Base-by-base conservation (phyloP, 1,140 invertebrate species). In the Zaprionus tsacasi region DNA sequence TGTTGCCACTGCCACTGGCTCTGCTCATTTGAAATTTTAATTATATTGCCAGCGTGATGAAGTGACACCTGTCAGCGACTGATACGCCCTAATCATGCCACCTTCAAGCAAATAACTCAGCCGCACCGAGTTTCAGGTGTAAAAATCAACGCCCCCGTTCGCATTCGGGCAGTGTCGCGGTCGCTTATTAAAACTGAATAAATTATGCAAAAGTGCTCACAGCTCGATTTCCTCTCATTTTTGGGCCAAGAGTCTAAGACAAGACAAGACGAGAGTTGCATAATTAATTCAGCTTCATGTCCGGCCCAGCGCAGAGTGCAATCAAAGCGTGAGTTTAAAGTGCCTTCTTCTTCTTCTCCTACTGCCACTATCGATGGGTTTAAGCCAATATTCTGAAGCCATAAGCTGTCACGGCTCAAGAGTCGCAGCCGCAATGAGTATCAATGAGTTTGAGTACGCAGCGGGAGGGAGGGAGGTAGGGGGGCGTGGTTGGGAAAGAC, bases 101-200 rank as follows among this genome's bases (percentile, higher is more conserved):
- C 68, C 82, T 67, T 55, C 25, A 40, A 13, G 27, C 17, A 10
- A 56, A 56, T 21, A 54, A 27, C 38, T 33, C 36, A 21, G 30
- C 36, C 58, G 8, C 15, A 55, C 3, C 13, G 27, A 43, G 52
- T 8, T 43, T 43, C 27, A 56, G 21, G 63, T 56, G 52, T 56
- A 65, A 56, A 65, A 65, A 56, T 65, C 55, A 58, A 59, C 56
- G 33, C 27, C 40, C 27, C n/a, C n/a, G 30, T 36, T 38, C 10
- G 30, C 27, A 52, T n/a, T n/a, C 6, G 15, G 33, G 3, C 6
- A n/a, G 25, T 15, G 6, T 30, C 59, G 63, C 43, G 54, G 40
- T 6, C 76, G 81, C 83, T 88, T 88, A 88, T 88, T 88, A 88
- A 88, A 88, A 88, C 76, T 88, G 83, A 88, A 88, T 88, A 88